Percentiles rank a stretch among this genome's conserved stretches.
These are phyloP conservation scores for Metalampra italica DNA, from an alignment of 2,888 invertebrate genomes.

Conservation along the genomic window DNA sequence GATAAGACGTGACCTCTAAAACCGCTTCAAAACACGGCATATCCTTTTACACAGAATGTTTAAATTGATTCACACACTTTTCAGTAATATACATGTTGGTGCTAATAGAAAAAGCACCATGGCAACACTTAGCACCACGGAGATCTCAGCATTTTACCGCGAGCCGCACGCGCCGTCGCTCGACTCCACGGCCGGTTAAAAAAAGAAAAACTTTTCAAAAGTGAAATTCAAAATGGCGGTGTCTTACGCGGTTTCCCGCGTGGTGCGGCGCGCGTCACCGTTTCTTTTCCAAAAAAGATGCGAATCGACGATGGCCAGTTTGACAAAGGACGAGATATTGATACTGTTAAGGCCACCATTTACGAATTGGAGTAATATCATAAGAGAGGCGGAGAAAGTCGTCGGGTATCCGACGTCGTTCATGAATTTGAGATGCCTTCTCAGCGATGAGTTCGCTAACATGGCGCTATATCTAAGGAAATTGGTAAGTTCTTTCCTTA, in stretches of 20 bases:
- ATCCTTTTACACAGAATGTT: background rate
- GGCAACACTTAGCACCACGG: constrained; percentile 5
- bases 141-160: constrained; percentile 7
- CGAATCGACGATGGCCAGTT: constrained; percentile 67
- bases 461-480: constrained; percentile 72
- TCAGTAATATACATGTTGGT: background rate
- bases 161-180: constrained; percentile 1
- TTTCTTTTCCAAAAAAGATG: constrained; percentile 62
- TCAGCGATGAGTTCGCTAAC: constrained; percentile 81
- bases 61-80: background rate
- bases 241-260: constrained; percentile 56
- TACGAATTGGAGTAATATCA: constrained; percentile 68
- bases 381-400: constrained; percentile 73
- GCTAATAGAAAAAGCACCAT: background rate
- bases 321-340: constrained; percentile 69
- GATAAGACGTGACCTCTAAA: no score
- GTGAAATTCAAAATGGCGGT: constrained; percentile 43
- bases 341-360: constrained; percentile 64
- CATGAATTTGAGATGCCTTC: constrained; percentile 77
- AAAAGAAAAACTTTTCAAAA: background rate
- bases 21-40: no score
- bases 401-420: constrained; percentile 79
- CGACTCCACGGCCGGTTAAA: background rate
- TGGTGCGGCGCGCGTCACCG: constrained; percentile 50
- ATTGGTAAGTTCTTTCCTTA: constrained; percentile 52